Evolutionary conservation across 2,888 invertebrate genomes (phyloP).

Genomic region (Ornithoptera alexandrae): DNA sequence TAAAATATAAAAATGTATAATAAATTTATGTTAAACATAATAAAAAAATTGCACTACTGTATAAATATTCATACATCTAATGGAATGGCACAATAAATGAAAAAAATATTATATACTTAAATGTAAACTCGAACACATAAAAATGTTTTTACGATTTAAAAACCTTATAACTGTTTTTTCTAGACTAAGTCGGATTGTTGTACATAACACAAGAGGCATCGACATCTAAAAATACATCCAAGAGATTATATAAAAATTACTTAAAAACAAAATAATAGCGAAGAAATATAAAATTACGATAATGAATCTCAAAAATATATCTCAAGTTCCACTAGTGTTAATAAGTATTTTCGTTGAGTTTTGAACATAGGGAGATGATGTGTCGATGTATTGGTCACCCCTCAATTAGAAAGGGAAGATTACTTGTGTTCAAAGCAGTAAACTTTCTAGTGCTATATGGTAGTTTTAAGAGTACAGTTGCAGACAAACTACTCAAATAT

Average conservation of each 20-base stretch:
- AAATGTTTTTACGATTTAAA: slow-evolving; percentile 16
- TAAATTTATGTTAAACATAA: slow-evolving; percentile 29
- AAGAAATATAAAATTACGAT: slow-evolving; percentile 1
- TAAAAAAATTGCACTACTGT: slow-evolving; percentile 29
- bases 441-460: not conserved
- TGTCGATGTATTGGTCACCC: not conserved
- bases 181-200: slow-evolving; percentile 16
- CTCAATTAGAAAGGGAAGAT: not conserved
- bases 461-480: not conserved
- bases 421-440: not conserved
- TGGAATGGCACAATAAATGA: slow-evolving; percentile 32
- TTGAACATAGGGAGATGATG: not conserved
- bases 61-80: slow-evolving; percentile 22
- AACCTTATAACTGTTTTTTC: slow-evolving; percentile 13
- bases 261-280: not conserved
- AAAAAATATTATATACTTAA: slow-evolving; percentile 9
- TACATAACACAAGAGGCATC: slow-evolving; percentile 4
- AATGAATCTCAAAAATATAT: slow-evolving; percentile 27
- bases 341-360: slow-evolving; percentile 20
- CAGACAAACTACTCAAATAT: not conserved
- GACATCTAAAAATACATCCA: slow-evolving; percentile 12
- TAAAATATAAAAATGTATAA: slow-evolving; percentile 32
- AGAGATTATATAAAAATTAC: slow-evolving; percentile 6
- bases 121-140: slow-evolving; percentile 13
- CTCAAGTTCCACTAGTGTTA: slow-evolving; percentile 17